phyloP scores from a whole-genome alignment of 2,888 invertebrate species.

The Pycnomerus fuliginosus region DNA sequence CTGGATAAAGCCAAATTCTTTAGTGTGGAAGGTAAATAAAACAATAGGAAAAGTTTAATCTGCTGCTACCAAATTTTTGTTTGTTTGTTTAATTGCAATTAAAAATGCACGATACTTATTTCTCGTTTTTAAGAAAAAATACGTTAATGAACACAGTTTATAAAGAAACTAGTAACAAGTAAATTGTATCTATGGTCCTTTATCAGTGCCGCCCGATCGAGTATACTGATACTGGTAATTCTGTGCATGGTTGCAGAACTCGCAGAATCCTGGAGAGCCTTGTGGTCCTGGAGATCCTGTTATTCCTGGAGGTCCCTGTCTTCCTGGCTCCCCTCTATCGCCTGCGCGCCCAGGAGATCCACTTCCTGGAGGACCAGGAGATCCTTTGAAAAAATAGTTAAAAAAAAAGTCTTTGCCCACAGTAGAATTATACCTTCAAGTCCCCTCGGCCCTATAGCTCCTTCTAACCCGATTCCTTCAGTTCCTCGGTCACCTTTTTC shows the following conservation, averaged over 20 bases:
- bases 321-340: constrained; percentile 72
- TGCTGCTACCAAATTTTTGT: constrained; percentile 1
- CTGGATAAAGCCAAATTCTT: constrained; percentile 1
- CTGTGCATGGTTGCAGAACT: constrained; percentile 61
- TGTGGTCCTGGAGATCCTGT: constrained; percentile 65
- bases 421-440: constrained; percentile 59
- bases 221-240: constrained; percentile 53
- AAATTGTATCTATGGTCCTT: constrained; percentile 54
- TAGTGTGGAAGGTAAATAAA: background rate
- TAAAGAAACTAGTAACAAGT: background rate
- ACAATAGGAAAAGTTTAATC: background rate
- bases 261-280: constrained; percentile 66
- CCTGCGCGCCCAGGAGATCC: constrained; percentile 72
- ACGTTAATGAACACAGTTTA: background rate
- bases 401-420: background rate
- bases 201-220: constrained; percentile 57
- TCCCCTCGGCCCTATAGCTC: constrained; percentile 71
- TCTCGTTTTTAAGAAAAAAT: background rate
- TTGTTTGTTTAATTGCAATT: constrained; percentile 3
- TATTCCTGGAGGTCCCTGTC: constrained; percentile 56
- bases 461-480: constrained; percentile 73
- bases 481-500: constrained; percentile 72
- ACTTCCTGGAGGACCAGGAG: constrained; percentile 66
- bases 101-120: constrained; percentile 3
- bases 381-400: constrained; percentile 50